Base-by-base conservation (phyloP, 2,797 vertebrate genomes). In the Bradypodion pumilum region DNA sequence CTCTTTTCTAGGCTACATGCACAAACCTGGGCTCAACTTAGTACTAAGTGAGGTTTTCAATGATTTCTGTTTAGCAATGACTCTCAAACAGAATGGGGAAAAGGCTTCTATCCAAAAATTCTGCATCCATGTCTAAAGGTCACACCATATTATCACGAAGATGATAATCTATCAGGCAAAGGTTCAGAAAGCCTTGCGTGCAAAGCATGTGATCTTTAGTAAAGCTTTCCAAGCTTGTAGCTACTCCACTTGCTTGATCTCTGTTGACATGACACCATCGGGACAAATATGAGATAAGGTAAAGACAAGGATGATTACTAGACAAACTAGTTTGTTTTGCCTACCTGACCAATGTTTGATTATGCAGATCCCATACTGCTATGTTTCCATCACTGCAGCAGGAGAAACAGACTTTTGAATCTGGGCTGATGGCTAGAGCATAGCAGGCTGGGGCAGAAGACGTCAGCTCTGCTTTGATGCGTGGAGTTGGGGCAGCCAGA, bases 391-490 rank as follows among this genome's bases (percentile, higher is more conserved):
- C 98, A 0, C 97, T 98, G 94, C 98, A 99, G 96, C 98, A 99
- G 63, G 85, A 98, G 94, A 98, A 98, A 95, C 98, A 98, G 85
- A 97, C 96, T 91, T 97, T 97, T 90, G 96, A 97, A 87, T 97
- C 96, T 0, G 96, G 96, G 91, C 96, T 97, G 93, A 97, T 97
- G 87, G 96, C 96, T 52, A 97, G 93, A 37, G 96, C 96, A 19
- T 97, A 97, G 92, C 96, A 97, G 78, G 96, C 96, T 0, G 96
- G 96, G 85, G 96, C 96, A 0, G 98, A 99, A 52, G 98, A 99
- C 2, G 98, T 99, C 94, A 99, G 95, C 94, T 99, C 98, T 1
- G 98, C 98, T 94, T 99, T 99, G 94, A 99, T 99, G 82, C 98
- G 97, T 0, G 98, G 98, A 87, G 98, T 99, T 19, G 97, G 98